These are phyloP conservation scores for Phragmatobia fuliginosa DNA, from an alignment of 2,888 invertebrate species.

Conservation along the genomic window DNA sequence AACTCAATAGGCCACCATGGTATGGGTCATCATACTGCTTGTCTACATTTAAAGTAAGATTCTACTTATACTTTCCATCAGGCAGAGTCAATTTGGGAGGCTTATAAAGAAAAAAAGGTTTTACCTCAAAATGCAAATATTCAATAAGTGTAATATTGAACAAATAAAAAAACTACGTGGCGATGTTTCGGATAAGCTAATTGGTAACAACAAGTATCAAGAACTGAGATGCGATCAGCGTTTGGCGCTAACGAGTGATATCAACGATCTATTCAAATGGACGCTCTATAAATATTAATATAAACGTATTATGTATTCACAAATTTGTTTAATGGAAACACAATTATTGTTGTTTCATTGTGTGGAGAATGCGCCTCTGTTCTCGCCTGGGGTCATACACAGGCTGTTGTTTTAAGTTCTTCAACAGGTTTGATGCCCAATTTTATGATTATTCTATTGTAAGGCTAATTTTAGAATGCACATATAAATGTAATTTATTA, in stretches of 20 bases:
- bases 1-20: too few species aligned
- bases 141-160: slow-evolving; percentile 7
- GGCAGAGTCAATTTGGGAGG: too few species aligned
- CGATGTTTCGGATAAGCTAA: slow-evolving; percentile 71
- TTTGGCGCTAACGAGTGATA: slow-evolving; percentile 64
- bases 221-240: slow-evolving; percentile 63
- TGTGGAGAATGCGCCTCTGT: slow-evolving; percentile 61
- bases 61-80: too few species aligned
- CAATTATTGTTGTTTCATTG: slow-evolving; percentile 76
- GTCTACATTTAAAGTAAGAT: too few species aligned
- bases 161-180: slow-evolving; percentile 4
- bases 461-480: background rate
- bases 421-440: slow-evolving; percentile 3
- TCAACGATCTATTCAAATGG: slow-evolving; percentile 82
- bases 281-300: slow-evolving; percentile 82
- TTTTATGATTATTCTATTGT: background rate
- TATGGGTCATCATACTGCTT: too few species aligned
- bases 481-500: too few species aligned
- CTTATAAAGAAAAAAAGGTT: too few species aligned
- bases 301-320: slow-evolving; percentile 76
- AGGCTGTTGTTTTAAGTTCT: slow-evolving; percentile 61
- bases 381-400: slow-evolving; percentile 70
- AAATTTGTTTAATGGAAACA: slow-evolving; percentile 81
- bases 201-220: slow-evolving; percentile 67
- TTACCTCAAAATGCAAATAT: background rate